These are phyloP conservation scores for Pachliopta kotzebuea DNA, from an alignment of 2,888 invertebrate species.

Conservation along the genomic window DNA sequence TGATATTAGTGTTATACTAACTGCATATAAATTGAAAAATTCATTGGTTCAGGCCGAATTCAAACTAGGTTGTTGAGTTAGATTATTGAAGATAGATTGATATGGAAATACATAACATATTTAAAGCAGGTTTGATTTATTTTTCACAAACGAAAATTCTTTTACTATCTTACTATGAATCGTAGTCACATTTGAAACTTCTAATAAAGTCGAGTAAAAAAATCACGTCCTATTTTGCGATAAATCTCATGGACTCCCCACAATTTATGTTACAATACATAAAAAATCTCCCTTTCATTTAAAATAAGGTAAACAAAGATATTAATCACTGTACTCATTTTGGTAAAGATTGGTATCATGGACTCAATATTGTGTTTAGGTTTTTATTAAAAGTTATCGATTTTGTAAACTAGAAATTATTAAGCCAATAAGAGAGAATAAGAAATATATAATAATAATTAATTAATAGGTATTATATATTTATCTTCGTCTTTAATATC, in stretches of 20 bases:
- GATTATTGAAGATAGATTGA: too few species aligned
- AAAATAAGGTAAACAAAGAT: background rate
- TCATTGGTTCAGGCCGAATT: too few species aligned
- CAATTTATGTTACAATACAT: background rate
- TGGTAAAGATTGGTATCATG: background rate
- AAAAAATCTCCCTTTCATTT: background rate
- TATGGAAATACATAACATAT: too few species aligned
- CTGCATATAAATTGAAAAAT: too few species aligned
- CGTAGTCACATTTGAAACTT: background rate
- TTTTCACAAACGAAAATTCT: too few species aligned
- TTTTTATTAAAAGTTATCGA: background rate
- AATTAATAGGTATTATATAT: too few species aligned
- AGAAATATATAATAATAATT: background rate
- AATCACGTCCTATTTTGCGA: background rate
- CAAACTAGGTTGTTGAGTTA: too few species aligned
- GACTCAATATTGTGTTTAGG: background rate
- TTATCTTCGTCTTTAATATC: too few species aligned
- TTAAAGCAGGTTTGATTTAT: background rate
- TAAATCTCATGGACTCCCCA: background rate
- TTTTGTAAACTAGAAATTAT: background rate
- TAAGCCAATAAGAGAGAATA: background rate
- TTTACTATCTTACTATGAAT: background rate
- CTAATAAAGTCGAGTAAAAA: background rate
- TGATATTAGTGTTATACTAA: too few species aligned
- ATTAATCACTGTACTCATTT: background rate